Conservation (phyloP, 2,888 invertebrate species). For the Anticlea derivata region DNA sequence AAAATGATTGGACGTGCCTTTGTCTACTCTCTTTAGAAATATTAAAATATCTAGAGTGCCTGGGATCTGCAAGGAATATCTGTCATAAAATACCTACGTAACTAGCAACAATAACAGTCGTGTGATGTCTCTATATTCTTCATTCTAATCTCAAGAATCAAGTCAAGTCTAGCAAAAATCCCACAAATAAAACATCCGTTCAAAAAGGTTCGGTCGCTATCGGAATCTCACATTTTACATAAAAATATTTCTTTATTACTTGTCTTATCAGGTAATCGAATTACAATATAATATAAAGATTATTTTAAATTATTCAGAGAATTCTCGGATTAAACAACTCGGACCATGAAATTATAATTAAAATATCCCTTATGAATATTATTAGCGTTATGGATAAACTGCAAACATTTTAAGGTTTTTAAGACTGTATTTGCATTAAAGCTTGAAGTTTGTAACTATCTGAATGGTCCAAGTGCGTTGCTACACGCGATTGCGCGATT, state of each 20-base stretch:
- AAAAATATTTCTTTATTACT: slow-evolving; percentile 14
- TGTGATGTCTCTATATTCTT: too few relatives aligned
- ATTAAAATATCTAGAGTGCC: too few relatives aligned
- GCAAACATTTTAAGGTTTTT: slow-evolving; percentile 64
- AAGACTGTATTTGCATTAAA: slow-evolving; percentile 63
- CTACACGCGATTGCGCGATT: not conserved
- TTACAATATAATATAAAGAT: slow-evolving; percentile 48
- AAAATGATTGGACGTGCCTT: too few relatives aligned
- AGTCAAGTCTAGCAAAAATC: too few relatives aligned
- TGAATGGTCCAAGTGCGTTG: slow-evolving; percentile 5
- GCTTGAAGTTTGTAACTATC: slow-evolving; percentile 41
- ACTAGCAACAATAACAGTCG: too few relatives aligned
- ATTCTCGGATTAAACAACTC: slow-evolving; percentile 57
- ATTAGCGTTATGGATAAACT: slow-evolving; percentile 46
- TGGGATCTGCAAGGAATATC: too few relatives aligned
- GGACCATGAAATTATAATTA: slow-evolving; percentile 66
- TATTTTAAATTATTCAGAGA: slow-evolving; percentile 52
- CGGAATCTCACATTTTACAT: not conserved
- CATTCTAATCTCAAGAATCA: too few relatives aligned
- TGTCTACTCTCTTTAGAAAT: too few relatives aligned
- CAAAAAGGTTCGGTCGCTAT: not conserved
- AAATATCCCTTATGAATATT: slow-evolving; percentile 62
- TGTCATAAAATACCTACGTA: too few relatives aligned
- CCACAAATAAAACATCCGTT: not conserved
- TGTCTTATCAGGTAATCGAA: slow-evolving; percentile 9